Evolutionary conservation across 2,113 vertebrate genomes (phyloP), one percentile per base, ranked within the genome.

Genomic region (Gallinago media): DNA sequence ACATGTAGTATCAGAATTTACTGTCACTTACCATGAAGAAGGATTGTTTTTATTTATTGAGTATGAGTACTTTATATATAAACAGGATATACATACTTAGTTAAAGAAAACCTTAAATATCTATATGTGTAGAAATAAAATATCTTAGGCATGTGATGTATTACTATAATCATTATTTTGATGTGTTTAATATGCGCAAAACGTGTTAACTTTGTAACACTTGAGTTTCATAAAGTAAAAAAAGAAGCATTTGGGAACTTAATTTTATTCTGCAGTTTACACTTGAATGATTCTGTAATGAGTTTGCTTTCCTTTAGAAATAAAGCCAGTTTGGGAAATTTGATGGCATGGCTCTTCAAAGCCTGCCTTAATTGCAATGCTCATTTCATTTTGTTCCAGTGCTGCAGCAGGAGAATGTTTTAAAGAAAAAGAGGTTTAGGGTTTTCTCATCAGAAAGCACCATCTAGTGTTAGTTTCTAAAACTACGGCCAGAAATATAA

Each of bases 391-490:
- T 31, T 79, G 15, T 46, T 82, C 17, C 23, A 11, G 17, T 49
- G 38, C 20, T 56, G 6, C 38, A 70, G 38, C 32, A 56, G 21
- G 6, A 54, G 7, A 36, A 26, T 32, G 12, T 65, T 86, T 81
- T 46, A 58, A 82, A 74, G 55, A 15, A 38, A 72, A 34, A 58
- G 32, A 52, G 14, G 6, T 7, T 34, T 29, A 22, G 7, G 32
- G 19, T 88, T 89, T 89, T 84, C 44, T 86, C 61, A 40, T 63
- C 76, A 59, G 55, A 94, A 82, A 85, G 94, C 94, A 92, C 97
- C 97, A 96, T 77, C 97, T 97, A 96, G 94, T 84, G 97, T 91
- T 86, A 27, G 19, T 18, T 88, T 81, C 42, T 75, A 67, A 59
- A 92, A 94, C 11, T 71, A 40, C 16, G 27, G 27, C 46, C 15